These are phyloP conservation scores for Aproaerema taeniolella DNA, from an alignment of 2,888 invertebrate species.

Conservation along the genomic window DNA sequence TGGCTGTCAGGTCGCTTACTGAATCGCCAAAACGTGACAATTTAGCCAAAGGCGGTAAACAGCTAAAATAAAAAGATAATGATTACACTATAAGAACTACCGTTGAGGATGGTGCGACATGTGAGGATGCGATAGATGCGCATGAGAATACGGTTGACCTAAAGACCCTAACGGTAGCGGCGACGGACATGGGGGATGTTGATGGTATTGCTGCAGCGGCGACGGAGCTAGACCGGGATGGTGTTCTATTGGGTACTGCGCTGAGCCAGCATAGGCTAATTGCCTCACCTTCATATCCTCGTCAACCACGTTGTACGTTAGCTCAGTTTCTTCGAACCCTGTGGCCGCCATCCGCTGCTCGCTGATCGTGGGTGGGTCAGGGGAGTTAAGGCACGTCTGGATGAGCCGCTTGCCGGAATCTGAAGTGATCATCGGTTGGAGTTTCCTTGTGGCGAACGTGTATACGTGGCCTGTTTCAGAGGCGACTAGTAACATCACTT, in stretches of 20 bases:
- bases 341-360: slow-evolving; percentile 99
- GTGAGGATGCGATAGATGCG: slow-evolving; percentile 81
- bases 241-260: slow-evolving; percentile 83
- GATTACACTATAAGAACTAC: slow-evolving; percentile 74
- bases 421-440: slow-evolving; percentile 99
- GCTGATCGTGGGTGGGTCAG: slow-evolving; percentile 90
- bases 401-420: slow-evolving; percentile 98
- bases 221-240: slow-evolving; percentile 81
- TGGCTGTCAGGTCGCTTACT: slow-evolving; percentile 5
- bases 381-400: slow-evolving; percentile 98
- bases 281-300: slow-evolving; percentile 98
- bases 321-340: slow-evolving; percentile 98
- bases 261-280: slow-evolving; percentile 90
- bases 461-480: slow-evolving; percentile 99
- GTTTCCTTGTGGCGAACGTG: slow-evolving; percentile 98
- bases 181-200: slow-evolving; percentile 85
- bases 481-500: slow-evolving; percentile 99
- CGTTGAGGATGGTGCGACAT: slow-evolving; percentile 90
- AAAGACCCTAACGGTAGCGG: slow-evolving; percentile 80
- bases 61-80: slow-evolving; percentile 1
- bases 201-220: slow-evolving; percentile 83
- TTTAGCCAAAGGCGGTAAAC: neutral
- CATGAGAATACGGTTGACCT: slow-evolving; percentile 71
- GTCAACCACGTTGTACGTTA: slow-evolving; percentile 96
- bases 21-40: too few species aligned